Evolutionary conservation across 2,797 vertebrate species (phyloP), one percentile per base, ranked within the genome.

Genomic region (Helarctos malayanus): DNA sequence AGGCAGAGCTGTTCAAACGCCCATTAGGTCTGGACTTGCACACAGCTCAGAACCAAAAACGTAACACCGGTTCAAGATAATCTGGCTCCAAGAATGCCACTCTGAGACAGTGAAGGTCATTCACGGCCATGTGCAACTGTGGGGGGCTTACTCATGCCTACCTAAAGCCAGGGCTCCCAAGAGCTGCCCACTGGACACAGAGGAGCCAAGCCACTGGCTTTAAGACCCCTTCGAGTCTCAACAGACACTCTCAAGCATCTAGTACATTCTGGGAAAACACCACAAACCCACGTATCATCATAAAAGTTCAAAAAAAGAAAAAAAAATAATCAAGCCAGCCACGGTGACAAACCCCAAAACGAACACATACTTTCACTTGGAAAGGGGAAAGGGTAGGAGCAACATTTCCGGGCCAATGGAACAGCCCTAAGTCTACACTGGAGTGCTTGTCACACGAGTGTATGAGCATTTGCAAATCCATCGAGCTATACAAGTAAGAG

Each of bases 111-210:
- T 32, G 7, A 68, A 47, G 21, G 29, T 27, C 69, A 3, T 25
- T 69, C n/a, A 2, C 7, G 21, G 41, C 19, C 49, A 16, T 0
- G 14, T 18, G 49, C 7, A 12, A 19, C 0, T 16, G 3, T 4
- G 21, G 8, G 8, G 9, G 32, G 61, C 63, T 35, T 18, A 35
- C 4, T 21, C n/a, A 29, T 18, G 29, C 16, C 49, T 27, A 23
- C 61, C 14, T 32, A 71, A 57, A 69, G 16, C n/a, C 19, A 25
- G 52, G 49, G 27, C 35, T 54, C n/a, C 25, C 16, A 16, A 27
- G 69, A 68, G n/a, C 38, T 38, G 14, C 12, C 41, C 7, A 35
- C 4, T 15, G 12, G 19, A 65, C 23, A 52, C 7, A 63, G 1
- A 56, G 19, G 54, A 56, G 54, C 2, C 1, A 47, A 27, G 35